These are phyloP conservation scores for Ciconia boyciana DNA, from an alignment of 2,113 vertebrate genomes.

Conservation along the genomic window DNA sequence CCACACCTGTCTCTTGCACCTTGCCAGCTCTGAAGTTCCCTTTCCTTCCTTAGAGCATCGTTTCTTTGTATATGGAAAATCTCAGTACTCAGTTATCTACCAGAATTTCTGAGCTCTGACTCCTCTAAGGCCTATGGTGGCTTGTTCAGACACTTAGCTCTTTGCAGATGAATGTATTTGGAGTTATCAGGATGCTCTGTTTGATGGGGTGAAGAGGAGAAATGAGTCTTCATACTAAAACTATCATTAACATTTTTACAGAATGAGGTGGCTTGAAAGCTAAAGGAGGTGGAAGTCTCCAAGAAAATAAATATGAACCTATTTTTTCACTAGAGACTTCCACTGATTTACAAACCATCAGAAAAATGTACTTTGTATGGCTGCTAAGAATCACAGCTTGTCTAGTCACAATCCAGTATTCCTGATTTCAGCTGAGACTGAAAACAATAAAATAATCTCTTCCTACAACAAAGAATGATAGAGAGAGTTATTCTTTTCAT, in stretches of 20 bases:
- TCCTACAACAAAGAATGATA: conserved; percentile 51
- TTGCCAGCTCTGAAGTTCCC: conserved; percentile 23
- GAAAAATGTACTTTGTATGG: conserved; percentile 2
- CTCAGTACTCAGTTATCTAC: not conserved
- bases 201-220: conserved; percentile 2
- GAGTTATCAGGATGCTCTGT: conserved; percentile 55
- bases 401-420: conserved; percentile 50
- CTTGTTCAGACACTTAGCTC: conserved; percentile 41
- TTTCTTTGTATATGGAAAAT: conserved; percentile 56
- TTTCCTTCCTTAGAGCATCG: not conserved
- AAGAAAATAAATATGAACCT: conserved; percentile 59
- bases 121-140: conserved; percentile 42
- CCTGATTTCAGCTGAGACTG: conserved; percentile 49
- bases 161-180: conserved; percentile 25
- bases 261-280: conserved; percentile 24
- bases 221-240: conserved; percentile 42
- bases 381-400: conserved; percentile 60
- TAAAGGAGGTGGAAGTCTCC: conserved; percentile 19
- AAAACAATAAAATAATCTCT: conserved; percentile 66
- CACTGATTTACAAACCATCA: conserved; percentile 52
- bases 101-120: conserved; percentile 7
- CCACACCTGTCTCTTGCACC: not conserved
- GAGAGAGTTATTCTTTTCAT: conserved; percentile 56
- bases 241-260: conserved; percentile 54
- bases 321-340: conserved; percentile 28